Evolutionary conservation across 2,888 invertebrate species (phyloP), one percentile per base, ranked within the genome.

Genomic region (Epicampocera succincta): DNA sequence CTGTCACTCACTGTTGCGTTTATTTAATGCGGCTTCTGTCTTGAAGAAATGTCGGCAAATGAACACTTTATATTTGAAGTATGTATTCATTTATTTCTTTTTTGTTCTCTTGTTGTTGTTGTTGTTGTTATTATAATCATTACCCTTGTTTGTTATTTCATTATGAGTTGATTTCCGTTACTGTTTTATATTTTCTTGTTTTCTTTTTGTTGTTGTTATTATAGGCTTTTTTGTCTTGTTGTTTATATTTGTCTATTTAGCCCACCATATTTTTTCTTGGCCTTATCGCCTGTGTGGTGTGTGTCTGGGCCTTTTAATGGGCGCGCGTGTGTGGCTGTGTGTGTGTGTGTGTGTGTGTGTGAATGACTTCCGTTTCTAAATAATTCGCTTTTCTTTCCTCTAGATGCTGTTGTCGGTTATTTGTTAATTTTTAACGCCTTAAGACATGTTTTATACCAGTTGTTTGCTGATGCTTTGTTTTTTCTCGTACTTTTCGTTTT

Each of bases 121-220:
- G 38, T 48, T 60, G 15, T 56, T 73, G 38, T 74, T 82, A 50
- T 60, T 74, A 65, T 71, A 78, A 82, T 82, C 78, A 82, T 82
- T 78, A 78, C 74, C 78, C 77, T 74, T 82, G 77, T 74, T 82
- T 82, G 82, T 78, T 82, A 82, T 82, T 82, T 74, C 63, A 78
- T 82, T 82, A 82, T 79, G 72, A 75, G 56, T 61, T 61, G 60
- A 74, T 79, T 83, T 79, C 75, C 78, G 73, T 38, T 81, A 40
- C 65, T 63, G 38, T 71, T 54, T 74, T 54, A 40, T 38, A 21
- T 40, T 17, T 13, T 38, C 40, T 9, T 50, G 15, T 15, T 42
- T 19, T 61, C 3, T 73, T 44, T 6, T 52, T 15, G n/a, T 60
- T 46, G 15, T 46, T 68, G 9, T 60, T 42, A 17, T 66, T 33